phyloP scores from a whole-genome alignment of 37 sponge, comb jelly and placozoan genomes.

The Spongilla lacustris region DNA sequence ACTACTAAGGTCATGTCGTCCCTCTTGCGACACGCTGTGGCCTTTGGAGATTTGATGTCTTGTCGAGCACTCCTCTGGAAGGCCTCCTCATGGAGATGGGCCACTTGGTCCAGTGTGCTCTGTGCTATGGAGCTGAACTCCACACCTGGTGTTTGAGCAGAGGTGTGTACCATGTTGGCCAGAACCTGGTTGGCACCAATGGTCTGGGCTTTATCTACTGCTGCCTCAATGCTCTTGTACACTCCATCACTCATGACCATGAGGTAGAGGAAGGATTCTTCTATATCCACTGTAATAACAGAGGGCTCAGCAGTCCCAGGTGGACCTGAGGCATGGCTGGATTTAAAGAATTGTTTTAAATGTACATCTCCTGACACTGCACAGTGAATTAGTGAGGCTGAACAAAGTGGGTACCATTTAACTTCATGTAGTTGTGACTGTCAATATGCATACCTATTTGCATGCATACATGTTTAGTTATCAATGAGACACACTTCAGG shows the following conservation, averaged over 20 bases:
- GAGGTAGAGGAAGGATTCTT: constrained; percentile 52
- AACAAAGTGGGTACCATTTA: no score
- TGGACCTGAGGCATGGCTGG: constrained; percentile 47
- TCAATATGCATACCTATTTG: no score
- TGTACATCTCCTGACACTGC: no score
- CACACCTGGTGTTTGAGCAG: neutral
- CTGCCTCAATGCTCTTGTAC: constrained; percentile 80
- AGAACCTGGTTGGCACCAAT: constrained; percentile 44
- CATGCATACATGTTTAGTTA: no score
- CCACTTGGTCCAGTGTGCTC: constrained; percentile 44
- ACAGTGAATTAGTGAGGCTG: no score
- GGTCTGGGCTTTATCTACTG: neutral
- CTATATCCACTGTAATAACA: constrained; percentile 12
- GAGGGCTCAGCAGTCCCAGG: constrained; percentile 69
- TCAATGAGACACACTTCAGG: no score
- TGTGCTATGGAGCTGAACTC: constrained; percentile 24
- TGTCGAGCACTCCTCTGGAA: constrained; percentile 30
- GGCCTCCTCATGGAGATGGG: constrained; percentile 34
- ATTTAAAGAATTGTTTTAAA: neutral
- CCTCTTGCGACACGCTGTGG: constrained; percentile 67
- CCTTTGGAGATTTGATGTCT: constrained; percentile 26
- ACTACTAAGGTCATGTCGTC: constrained; percentile 89
- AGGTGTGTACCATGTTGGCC: constrained; percentile 21
- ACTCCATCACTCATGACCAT: constrained; percentile 89
- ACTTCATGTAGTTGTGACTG: no score